A percentile compares a stretch with the other conserved stretches of the same genome.
phyloP scores from a whole-genome alignment of 2,888 invertebrate species.

The Mycalesis mineus region DNA sequence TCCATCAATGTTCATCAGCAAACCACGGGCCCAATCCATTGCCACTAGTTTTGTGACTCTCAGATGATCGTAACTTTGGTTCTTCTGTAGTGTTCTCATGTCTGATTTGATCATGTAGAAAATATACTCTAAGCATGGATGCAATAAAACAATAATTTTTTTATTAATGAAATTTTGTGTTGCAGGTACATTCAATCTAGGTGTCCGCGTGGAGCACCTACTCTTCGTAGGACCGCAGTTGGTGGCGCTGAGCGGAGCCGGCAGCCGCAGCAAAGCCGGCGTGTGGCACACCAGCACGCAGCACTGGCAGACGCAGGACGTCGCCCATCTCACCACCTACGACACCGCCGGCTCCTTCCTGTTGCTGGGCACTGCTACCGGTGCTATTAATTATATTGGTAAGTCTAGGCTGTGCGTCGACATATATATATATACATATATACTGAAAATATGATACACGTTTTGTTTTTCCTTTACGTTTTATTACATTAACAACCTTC shows the following conservation, averaged over 20 bases:
- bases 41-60: no score
- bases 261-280: conserved; percentile 86
- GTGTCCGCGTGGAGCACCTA: conserved; percentile 95
- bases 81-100: no score
- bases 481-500: no score
- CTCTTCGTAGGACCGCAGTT: conserved; percentile 98
- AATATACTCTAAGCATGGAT: no score
- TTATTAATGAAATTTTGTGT: neutral
- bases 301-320: conserved; percentile 98
- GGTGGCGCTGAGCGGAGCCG: conserved; percentile 90
- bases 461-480: conserved; percentile 90
- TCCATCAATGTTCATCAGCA: no score
- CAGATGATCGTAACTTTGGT: no score
- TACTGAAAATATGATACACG: no score
- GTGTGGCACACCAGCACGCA: conserved; percentile 99
- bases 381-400: conserved; percentile 98
- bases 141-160: neutral
- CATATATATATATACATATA: no score
- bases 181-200: conserved; percentile 91
- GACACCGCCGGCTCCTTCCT: conserved; percentile 98
- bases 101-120: no score
- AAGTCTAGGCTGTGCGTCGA: no score
- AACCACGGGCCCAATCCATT: no score
- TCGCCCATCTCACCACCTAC: conserved; percentile 95
- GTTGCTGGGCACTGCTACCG: conserved; percentile 95